Conservation (phyloP, 2,888 invertebrate genomes). For the Macropis europaea region DNA sequence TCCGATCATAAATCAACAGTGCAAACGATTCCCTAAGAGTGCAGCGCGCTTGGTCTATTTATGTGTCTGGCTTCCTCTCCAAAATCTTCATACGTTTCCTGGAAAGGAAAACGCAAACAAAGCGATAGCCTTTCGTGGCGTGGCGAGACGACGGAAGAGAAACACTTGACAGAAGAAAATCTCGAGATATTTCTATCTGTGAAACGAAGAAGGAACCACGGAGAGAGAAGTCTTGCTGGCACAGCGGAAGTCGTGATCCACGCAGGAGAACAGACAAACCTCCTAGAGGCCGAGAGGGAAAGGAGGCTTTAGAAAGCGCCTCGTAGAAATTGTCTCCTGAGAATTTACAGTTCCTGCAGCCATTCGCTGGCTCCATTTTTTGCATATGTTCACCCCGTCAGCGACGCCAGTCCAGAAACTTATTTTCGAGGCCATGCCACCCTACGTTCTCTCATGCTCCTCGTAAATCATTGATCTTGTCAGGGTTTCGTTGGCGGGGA, state of each 20-base stretch:
- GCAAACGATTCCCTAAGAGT: neutral
- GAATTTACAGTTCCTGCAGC: slow-evolving; percentile 69
- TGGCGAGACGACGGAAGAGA: slow-evolving; percentile 23
- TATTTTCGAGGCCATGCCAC: slow-evolving; percentile 50
- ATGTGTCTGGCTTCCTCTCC: slow-evolving; percentile 31
- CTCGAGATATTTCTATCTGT: slow-evolving; percentile 49
- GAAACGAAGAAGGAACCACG: slow-evolving; percentile 11
- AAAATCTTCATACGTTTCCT: slow-evolving; percentile 38
- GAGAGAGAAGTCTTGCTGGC: slow-evolving; percentile 38
- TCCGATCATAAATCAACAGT: no score
- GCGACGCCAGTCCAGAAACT: slow-evolving; percentile 56
- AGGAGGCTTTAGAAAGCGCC: slow-evolving; percentile 27
- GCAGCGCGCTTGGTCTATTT: slow-evolving; percentile 14
- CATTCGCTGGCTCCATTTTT: slow-evolving; percentile 63
- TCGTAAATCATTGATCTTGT: slow-evolving; percentile 69
- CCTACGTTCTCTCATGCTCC: slow-evolving; percentile 34
- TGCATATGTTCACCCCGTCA: slow-evolving; percentile 65
- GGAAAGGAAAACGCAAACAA: slow-evolving; percentile 49
- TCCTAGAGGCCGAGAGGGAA: slow-evolving; percentile 9
- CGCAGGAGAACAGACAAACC: slow-evolving; percentile 22
- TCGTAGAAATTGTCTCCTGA: slow-evolving; percentile 65
- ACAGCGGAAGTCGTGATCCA: slow-evolving; percentile 52
- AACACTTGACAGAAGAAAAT: slow-evolving; percentile 52
- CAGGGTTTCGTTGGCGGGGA: slow-evolving; percentile 25
- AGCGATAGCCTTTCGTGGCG: slow-evolving; percentile 45